A percentile compares a stretch with the other conserved stretches of the same genome.
Conservation (phyloP, 2,113 vertebrate genomes). For the Willisornis vidua region DNA sequence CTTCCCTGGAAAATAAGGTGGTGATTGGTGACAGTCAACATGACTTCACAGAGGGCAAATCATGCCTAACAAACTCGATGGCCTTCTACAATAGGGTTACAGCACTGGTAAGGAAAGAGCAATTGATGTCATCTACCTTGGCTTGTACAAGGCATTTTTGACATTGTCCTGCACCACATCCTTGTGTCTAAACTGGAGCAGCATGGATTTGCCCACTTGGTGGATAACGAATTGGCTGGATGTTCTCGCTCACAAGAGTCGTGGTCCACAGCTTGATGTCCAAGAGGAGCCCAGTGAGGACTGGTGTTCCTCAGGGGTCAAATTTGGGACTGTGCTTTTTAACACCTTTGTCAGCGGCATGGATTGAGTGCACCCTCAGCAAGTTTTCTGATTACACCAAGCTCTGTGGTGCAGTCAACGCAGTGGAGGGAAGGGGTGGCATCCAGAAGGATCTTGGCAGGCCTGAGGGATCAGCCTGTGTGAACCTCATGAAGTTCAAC, state of each 20-base stretch:
- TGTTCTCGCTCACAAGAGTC: background rate
- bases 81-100: background rate
- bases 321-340: background rate
- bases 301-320: background rate
- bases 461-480: background rate
- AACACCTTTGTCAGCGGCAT: too few relatives aligned
- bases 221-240: background rate
- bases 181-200: too few relatives aligned
- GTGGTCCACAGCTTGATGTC: background rate
- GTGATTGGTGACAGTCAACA: background rate
- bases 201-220: too few relatives aligned
- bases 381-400: background rate
- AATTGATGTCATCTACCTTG: too few relatives aligned
- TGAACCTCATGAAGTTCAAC: background rate
- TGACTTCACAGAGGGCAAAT: background rate
- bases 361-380: accelerated
- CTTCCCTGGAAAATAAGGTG: background rate
- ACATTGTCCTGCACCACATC: too few relatives aligned
- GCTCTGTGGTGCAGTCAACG: background rate
- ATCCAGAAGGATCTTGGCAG: background rate
- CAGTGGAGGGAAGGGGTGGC: background rate
- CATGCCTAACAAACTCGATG: background rate
- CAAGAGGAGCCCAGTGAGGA: background rate
- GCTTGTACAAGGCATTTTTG: too few relatives aligned
- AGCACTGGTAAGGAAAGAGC: background rate